A percentile compares a stretch with the other conserved stretches of the same genome.
Conservation (phyloP, 2,888 invertebrate genomes). For the Bugulina stolonifera region DNA sequence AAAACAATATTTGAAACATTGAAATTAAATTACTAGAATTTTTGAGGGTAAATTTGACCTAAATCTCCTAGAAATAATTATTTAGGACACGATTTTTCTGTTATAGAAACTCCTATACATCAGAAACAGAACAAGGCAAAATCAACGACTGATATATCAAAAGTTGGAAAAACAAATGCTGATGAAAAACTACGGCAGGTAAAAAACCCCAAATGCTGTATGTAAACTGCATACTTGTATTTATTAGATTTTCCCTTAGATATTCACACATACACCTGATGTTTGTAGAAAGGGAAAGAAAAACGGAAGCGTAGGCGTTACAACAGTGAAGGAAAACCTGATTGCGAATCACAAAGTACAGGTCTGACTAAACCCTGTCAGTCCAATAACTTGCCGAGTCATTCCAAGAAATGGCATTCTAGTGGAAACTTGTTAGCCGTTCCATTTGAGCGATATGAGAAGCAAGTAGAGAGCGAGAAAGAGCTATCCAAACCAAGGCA, state of each 20-base stretch:
- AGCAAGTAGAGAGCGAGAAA: neutral
- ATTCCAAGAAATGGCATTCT: neutral
- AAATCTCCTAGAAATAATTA: too few relatives aligned
- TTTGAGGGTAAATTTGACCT: too few relatives aligned
- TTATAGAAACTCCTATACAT: too few relatives aligned
- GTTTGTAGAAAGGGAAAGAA: too few relatives aligned
- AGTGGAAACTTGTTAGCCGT: neutral
- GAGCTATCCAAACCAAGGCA: constrained; percentile 3
- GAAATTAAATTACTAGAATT: too few relatives aligned
- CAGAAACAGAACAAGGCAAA: constrained; percentile 2
- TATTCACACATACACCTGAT: too few relatives aligned
- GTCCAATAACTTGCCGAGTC: neutral
- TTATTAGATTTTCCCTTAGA: too few relatives aligned
- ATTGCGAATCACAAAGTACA: neutral
- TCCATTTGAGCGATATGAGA: constrained; percentile 19
- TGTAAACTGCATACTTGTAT: too few relatives aligned
- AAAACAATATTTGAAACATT: too few relatives aligned
- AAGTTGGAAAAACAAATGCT: neutral
- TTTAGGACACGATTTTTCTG: too few relatives aligned
- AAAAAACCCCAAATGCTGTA: too few relatives aligned
- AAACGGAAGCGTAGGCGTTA: neutral
- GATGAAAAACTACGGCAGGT: too few relatives aligned
- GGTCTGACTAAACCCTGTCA: neutral
- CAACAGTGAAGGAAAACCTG: constrained; percentile 15
- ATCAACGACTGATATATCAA: neutral